Conservation (phyloP, 2,888 invertebrate species). For the Tillus elongatus region DNA sequence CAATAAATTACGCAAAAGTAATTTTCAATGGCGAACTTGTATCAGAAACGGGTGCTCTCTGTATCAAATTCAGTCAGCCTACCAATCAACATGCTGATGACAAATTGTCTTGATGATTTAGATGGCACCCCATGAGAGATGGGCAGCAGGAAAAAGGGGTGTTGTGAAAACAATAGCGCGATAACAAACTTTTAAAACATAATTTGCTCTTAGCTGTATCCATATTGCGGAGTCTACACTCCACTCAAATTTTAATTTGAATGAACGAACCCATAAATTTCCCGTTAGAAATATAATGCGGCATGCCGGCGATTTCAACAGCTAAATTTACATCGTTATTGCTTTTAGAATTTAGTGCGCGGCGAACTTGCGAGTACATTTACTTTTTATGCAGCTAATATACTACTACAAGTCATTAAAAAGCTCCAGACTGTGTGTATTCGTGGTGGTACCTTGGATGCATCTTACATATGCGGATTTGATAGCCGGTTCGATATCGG, state of each 20-base stretch:
- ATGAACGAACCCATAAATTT: slow-evolving; percentile 37
- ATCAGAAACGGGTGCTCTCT: neutral
- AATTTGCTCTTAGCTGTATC: slow-evolving; percentile 29
- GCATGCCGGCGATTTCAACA: slow-evolving; percentile 37
- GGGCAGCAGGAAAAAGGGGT: slow-evolving; percentile 18
- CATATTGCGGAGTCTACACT: slow-evolving; percentile 31
- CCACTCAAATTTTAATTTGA: slow-evolving; percentile 42
- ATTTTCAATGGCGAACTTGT: too few species aligned
- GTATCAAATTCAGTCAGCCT: too few species aligned
- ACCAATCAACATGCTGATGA: too few species aligned
- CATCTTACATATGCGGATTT: too few species aligned
- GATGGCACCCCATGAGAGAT: slow-evolving; percentile 11
- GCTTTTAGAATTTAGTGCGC: slow-evolving; percentile 38
- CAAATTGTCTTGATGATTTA: neutral
- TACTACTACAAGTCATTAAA: too few species aligned
- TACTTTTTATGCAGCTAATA: slow-evolving; percentile 18
- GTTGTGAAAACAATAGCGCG: slow-evolving; percentile 28
- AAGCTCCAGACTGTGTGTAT: too few species aligned
- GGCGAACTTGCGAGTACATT: slow-evolving; percentile 22
- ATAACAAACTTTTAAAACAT: slow-evolving; percentile 33
- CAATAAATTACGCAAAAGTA: too few species aligned
- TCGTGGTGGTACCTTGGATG: too few species aligned
- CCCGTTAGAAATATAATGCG: slow-evolving; percentile 38
- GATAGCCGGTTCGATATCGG: slow-evolving; percentile 29
- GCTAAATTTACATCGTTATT: slow-evolving; percentile 43